These are phyloP conservation scores for Oscheius onirici DNA, from an alignment of 2,888 invertebrate species.

Conservation along the genomic window DNA sequence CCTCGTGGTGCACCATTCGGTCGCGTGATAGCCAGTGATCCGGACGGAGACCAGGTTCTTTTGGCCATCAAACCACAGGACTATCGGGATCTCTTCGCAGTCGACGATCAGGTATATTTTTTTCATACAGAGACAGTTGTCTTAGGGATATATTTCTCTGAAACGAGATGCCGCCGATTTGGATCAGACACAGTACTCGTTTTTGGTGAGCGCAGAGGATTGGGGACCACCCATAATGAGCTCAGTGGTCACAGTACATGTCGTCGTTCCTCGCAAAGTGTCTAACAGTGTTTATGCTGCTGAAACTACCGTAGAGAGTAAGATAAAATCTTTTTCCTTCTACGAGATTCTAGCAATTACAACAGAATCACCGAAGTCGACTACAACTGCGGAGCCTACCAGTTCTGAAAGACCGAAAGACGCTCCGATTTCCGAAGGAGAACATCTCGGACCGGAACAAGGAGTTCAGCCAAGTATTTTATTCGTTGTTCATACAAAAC, in stretches of 20 bases:
- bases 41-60: slow-evolving; percentile 42
- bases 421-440: slow-evolving; percentile 5
- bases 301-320: not conserved
- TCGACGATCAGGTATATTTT: slow-evolving; percentile 43
- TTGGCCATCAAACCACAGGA: slow-evolving; percentile 57
- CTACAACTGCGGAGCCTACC: not conserved
- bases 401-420: slow-evolving; percentile 17
- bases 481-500: not conserved
- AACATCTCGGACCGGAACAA: slow-evolving; percentile 11
- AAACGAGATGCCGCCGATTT: slow-evolving; percentile 24
- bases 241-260: slow-evolving; percentile 48
- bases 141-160: slow-evolving; percentile 26
- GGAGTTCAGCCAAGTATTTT: slow-evolving; percentile 14
- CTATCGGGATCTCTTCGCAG: slow-evolving; percentile 58
- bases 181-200: slow-evolving; percentile 45
- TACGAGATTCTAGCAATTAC: not conserved
- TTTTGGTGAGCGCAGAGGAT: slow-evolving; percentile 53
- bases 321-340: no score
- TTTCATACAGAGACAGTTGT: not conserved
- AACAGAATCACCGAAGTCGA: not conserved
- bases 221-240: slow-evolving; percentile 44
- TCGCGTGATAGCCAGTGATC: slow-evolving; percentile 39
- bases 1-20: slow-evolving; percentile 37
- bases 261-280: slow-evolving; percentile 11
- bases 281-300: not conserved